Evolutionary conservation across 2,797 vertebrate genomes (phyloP).

Genomic region (Pteronotus mesoamericanus): DNA sequence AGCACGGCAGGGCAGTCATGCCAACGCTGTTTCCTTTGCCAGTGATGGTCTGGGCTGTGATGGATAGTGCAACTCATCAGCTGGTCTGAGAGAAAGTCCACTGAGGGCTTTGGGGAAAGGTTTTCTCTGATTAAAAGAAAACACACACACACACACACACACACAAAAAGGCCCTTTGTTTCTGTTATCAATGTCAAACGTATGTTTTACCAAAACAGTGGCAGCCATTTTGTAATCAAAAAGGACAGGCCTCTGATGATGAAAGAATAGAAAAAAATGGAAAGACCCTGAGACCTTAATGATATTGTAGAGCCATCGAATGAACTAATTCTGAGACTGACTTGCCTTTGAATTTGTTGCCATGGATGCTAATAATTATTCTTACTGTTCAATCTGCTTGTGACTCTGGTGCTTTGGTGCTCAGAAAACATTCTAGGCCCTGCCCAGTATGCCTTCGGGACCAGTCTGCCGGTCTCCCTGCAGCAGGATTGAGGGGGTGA

Average conservation of each 20-base stretch:
- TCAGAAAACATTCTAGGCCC: neutral
- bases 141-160: neutral
- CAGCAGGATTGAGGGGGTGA: neutral
- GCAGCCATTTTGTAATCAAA: neutral
- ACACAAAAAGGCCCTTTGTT: neutral
- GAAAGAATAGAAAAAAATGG: neutral
- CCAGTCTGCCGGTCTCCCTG: neutral
- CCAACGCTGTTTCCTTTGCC: neutral
- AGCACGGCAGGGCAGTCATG: neutral
- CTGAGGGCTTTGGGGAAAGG: neutral
- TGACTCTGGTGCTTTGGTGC: neutral
- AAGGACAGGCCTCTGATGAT: neutral
- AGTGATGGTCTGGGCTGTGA: neutral
- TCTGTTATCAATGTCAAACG: neutral
- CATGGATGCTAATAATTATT: neutral
- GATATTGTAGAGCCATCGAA: neutral
- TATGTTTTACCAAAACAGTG: neutral
- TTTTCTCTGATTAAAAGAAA: constrained; percentile 1
- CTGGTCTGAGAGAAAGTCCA: neutral
- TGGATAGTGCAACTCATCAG: neutral
- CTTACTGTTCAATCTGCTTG: neutral
- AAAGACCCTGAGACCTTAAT: neutral
- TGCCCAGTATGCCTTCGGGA: accelerated
- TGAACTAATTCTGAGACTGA: neutral
- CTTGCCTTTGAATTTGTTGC: neutral